Evolutionary conservation across 2,797 vertebrate species (phyloP), one percentile per base, ranked within the genome.

Genomic region (Peromyscus aztecus): DNA sequence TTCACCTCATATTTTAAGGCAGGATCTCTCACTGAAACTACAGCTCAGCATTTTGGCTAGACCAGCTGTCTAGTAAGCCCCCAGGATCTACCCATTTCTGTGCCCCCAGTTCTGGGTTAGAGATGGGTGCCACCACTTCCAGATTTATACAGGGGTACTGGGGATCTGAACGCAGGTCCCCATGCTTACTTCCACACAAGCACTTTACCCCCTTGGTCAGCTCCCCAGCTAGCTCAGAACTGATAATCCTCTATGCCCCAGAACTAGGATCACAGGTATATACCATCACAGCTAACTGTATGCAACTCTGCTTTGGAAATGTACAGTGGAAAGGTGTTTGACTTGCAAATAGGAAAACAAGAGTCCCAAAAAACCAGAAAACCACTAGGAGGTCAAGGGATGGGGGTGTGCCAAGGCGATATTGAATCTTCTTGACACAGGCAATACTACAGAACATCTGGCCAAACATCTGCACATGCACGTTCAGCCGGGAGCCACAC

Each of bases 401-500:
- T 65, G 17, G 40, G 40, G 23, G 43, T 76, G 27, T 8, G 11
- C 4, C 37, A 13, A 4, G 6, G 40, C 59, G 23, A 7, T 8
- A 46, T 37, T 73, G 84, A 71, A 34, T 14, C 55, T 59, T 40
- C 27, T 57, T 59, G 71, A 76, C 4, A 21, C 52, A 43, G 19
- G 17, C 55, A n/a, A 85, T 52, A 31, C 83, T 92, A 46, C 98
- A 99, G 99, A 98, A 99, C 99, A 2, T 99, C 99, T 0, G 99
- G 99, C 49, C 99, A 99, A 98, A 99, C 99, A 77, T 99, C 99
- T 6, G 99, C 99, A 80, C 99, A 99, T 96, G 99, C 99, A 89
- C 99, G 99, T 98, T 99, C 99, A n/a, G 99, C 99, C 95, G 99
- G 99, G 94, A 99, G 99, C 98, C 99, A 99, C 94, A 99, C 99